Percentiles rank a stretch among this genome's conserved stretches.
These are phyloP conservation scores for Vireo griseus DNA, from an alignment of 2,797 vertebrate species.

Conservation along the genomic window DNA sequence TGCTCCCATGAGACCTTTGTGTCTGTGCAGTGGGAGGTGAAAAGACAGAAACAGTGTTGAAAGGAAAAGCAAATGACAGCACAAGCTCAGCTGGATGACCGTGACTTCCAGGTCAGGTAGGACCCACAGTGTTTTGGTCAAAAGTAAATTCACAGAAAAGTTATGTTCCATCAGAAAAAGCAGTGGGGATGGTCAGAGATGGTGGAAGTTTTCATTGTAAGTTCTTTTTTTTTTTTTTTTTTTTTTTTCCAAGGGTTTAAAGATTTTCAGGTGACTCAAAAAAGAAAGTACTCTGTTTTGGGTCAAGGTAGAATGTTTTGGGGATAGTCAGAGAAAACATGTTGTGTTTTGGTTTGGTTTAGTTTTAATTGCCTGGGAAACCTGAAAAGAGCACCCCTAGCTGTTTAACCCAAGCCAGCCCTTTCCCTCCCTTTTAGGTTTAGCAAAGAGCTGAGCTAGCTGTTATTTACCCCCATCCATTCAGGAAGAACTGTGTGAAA, in stretches of 20 bases:
- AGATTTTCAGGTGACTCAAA: not conserved
- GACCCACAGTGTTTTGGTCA: accelerated
- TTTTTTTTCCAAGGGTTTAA: not conserved
- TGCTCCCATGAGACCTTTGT: not conserved
- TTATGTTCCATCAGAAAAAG: not conserved
- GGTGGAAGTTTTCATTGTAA: not conserved
- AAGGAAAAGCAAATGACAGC: not conserved
- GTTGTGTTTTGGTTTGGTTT: not conserved
- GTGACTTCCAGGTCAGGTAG: not conserved
- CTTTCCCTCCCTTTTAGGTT: not conserved
- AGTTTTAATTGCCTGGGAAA: not conserved
- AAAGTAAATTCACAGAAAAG: not conserved
- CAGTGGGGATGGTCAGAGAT: accelerated
- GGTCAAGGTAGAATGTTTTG: not conserved
- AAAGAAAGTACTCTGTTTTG: not conserved
- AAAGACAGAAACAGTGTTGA: accelerated
- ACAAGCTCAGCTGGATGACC: not conserved
- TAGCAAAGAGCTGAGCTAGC: not conserved
- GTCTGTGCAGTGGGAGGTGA: not conserved
- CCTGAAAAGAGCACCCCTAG: not conserved
- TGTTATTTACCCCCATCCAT: not conserved
- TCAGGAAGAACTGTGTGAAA: not conserved
- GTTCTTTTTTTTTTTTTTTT: not conserved
- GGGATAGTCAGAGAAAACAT: not conserved
- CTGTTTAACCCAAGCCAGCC: not conserved